Evolutionary conservation across 1,140 invertebrate genomes (phyloP).

Genomic region (Drosophila auraria): DNA sequence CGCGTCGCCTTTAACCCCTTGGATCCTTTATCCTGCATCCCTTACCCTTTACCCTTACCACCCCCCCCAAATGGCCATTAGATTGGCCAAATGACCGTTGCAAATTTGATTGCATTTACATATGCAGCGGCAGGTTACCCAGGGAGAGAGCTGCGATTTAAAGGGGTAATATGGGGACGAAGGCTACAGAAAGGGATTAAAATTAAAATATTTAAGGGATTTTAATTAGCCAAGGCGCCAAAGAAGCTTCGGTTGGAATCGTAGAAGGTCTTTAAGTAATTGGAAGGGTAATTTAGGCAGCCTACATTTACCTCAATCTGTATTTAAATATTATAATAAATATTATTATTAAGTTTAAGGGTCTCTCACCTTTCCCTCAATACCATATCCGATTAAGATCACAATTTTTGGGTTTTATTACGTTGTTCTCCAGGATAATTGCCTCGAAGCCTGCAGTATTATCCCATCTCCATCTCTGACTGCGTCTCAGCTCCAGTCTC

Average conservation of each 20-base stretch:
- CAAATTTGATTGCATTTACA: conserved; percentile 82
- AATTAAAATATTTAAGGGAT: neutral
- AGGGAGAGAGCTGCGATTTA: neutral
- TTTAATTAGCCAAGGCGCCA: neutral
- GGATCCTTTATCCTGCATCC: neutral
- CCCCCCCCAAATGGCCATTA: conserved; percentile 67
- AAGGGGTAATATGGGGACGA: too few relatives aligned
- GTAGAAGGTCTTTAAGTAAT: too few relatives aligned
- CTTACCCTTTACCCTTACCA: neutral
- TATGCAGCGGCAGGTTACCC: conserved; percentile 53
- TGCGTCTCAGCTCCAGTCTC: neutral
- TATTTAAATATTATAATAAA: neutral
- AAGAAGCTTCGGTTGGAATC: too few relatives aligned
- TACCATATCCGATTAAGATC: too few relatives aligned
- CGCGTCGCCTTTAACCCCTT: conserved; percentile 6
- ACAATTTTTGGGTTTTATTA: conserved; percentile 24
- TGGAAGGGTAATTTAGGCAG: too few relatives aligned
- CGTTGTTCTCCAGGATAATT: conserved; percentile 22
- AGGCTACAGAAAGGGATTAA: neutral
- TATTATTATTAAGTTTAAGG: neutral
- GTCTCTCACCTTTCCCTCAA: neutral
- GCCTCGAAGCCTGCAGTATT: conserved; percentile 7
- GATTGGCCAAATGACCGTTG: conserved; percentile 81
- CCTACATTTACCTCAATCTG: accelerated
- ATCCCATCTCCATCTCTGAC: neutral